Base-by-base conservation (phyloP, 2,113 vertebrate species). In the Poecilia latipinna region DNA sequence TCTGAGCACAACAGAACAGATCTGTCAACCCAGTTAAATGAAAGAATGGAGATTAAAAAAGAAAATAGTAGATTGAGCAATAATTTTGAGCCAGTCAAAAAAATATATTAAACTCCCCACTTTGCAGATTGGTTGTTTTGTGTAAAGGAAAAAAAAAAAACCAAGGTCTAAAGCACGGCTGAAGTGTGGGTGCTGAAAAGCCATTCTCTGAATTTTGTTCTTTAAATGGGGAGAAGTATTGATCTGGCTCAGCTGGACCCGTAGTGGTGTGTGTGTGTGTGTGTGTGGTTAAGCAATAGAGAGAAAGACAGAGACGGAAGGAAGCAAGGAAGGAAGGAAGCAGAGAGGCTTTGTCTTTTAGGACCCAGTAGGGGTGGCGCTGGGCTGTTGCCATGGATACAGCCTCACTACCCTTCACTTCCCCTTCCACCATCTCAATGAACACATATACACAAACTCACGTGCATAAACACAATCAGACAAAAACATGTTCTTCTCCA, bases 141-240 rank as follows among this genome's bases (percentile, higher is more conserved):
- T 90, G 81, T 86, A 85, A 87, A 37, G 35, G 10, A 11, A 11
- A 2, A 37, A 60, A 35, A 54, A 33, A 31, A 89, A 90, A 89
- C 68, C 86, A 91, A 91, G 88, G 87, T 90, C 86, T 94, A 92
- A 86, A 92, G 90, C 88, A 85, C 92, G 95, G 94, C 96, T 95
- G 93, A 94, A 95, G 93, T 94, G 94, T 95, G 94, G 93, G 94
- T 90, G 95, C 95, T 96, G 96, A 96, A 96, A 96, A 96, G 94
- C 95, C 95, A 95, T 97, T 96, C 96, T 97, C 96, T 97, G 96
- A 97, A 96, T 97, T 97, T 97, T 96, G 96, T 96, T 98, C 97
- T 97, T 96, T 97, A 97, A 98, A 98, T 98, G 97, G 95, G 95
- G 95, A 96, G 95, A 95, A 96, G 95, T 98, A 99, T 98, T 97